Conservation (phyloP, 2,113 vertebrate genomes). For the human region DNA sequence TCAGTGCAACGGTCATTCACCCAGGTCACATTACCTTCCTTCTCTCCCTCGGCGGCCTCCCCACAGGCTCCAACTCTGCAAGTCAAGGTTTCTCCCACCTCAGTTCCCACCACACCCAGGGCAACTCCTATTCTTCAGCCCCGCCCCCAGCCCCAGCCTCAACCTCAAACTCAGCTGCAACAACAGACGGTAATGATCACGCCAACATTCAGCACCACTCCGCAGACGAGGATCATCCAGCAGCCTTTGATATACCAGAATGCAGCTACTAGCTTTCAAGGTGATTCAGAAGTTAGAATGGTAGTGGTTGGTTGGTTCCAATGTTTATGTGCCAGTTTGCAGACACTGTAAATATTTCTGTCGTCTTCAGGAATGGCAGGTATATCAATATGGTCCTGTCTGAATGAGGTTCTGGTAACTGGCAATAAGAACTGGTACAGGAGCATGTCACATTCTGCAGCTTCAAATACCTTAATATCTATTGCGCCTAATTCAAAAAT, state of each 20-base stretch:
- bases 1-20: slow-evolving; percentile 75
- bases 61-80: slow-evolving; percentile 82
- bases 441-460: not conserved
- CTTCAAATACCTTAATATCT: not conserved
- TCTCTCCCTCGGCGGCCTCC: slow-evolving; percentile 53
- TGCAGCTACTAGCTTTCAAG: slow-evolving; percentile 91
- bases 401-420: not conserved
- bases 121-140: slow-evolving; percentile 78
- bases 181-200: slow-evolving; percentile 95
- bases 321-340: not conserved
- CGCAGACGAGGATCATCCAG: slow-evolving; percentile 94
- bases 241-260: slow-evolving; percentile 96
- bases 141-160: slow-evolving; percentile 92
- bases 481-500: not conserved
- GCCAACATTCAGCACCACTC: slow-evolving; percentile 87
- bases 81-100: slow-evolving; percentile 67
- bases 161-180: slow-evolving; percentile 86
- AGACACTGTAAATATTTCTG: not conserved
- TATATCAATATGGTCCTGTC: not conserved
- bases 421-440: not conserved
- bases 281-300: slow-evolving; percentile 76
- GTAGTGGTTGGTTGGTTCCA: not conserved
- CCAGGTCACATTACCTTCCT: slow-evolving; percentile 80
- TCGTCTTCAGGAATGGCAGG: not conserved
- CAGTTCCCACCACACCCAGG: slow-evolving; percentile 56